Conservation (phyloP, 2,113 vertebrate genomes). For the Saccopteryx bilineata region DNA sequence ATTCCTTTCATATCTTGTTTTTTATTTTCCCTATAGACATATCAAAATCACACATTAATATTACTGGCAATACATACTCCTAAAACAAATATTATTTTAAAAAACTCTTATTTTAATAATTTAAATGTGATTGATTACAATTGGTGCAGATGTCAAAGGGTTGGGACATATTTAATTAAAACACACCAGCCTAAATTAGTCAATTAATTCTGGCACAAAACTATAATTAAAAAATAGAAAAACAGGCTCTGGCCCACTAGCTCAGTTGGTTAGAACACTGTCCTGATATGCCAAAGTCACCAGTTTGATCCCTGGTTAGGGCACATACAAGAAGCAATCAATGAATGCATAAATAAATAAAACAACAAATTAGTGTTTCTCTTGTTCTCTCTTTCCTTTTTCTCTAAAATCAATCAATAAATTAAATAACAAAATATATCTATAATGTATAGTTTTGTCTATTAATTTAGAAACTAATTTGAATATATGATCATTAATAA, state of each 20-base stretch:
- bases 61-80: not conserved
- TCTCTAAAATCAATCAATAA: not conserved
- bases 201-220: constrained; percentile 31
- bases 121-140: constrained; percentile 13
- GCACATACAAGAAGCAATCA: no score
- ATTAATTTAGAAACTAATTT: constrained; percentile 23
- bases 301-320: no score
- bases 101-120: constrained; percentile 43
- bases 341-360: no score
- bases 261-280: no score
- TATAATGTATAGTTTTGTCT: not conserved
- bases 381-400: no score
- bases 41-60: not conserved
- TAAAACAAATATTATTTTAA: not conserved
- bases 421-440: not conserved
- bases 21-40: constrained; percentile 6
- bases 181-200: not conserved
- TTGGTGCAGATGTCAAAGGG: not conserved
- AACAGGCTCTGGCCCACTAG: not conserved
- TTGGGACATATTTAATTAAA: constrained; percentile 61
- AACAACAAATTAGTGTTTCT: no score
- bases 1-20: constrained; percentile 37
- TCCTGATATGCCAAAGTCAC: no score
- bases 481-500: not conserved
- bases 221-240: not conserved